These are phyloP conservation scores for Pangasius macronema DNA, from an alignment of 2,797 vertebrate genomes.

Conservation along the genomic window DNA sequence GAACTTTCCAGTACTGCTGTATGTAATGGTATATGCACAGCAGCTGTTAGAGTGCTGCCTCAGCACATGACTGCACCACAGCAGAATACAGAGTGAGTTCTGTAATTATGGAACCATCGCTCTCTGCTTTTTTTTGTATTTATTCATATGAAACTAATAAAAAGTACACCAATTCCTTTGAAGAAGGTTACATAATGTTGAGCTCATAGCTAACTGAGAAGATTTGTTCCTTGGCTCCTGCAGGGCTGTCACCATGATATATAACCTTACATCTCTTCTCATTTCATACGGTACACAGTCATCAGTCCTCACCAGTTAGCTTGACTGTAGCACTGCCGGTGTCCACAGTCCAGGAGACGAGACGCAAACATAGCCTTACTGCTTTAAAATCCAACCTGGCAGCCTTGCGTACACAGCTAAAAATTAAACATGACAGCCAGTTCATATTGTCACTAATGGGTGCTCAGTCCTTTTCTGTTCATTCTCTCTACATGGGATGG, in stretches of 20 bases:
- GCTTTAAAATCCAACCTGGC: constrained; percentile 64
- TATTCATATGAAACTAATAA: constrained; percentile 1
- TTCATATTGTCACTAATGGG: constrained; percentile 57
- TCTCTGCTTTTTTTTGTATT: not conserved
- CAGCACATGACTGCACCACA: constrained; percentile 14
- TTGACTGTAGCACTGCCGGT: constrained; percentile 36
- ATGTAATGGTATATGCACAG: constrained; percentile 3
- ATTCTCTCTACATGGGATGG: constrained; percentile 41
- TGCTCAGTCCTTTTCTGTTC: constrained; percentile 51
- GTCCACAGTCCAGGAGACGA: constrained; percentile 32
- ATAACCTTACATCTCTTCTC: constrained; percentile 21
- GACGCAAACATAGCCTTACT: constrained; percentile 23
- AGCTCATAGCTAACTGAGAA: constrained; percentile 6
- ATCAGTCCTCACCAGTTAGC: constrained; percentile 43
- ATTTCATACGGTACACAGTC: constrained; percentile 30
- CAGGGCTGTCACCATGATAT: constrained; percentile 29
- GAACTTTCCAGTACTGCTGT: not conserved
- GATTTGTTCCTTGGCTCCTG: constrained; percentile 36
- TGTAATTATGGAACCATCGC: constrained; percentile 27
- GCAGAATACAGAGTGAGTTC: not conserved
- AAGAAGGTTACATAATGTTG: constrained; percentile 25
- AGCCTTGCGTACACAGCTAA: constrained; percentile 58
- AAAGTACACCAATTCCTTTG: constrained; percentile 9
- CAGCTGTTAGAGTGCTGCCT: constrained; percentile 21
- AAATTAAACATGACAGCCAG: constrained; percentile 66